A percentile compares a stretch with the other conserved stretches of the same genome.
phyloP scores from a whole-genome alignment of 2,113 vertebrate genomes.

The Leiothrix lutea region DNA sequence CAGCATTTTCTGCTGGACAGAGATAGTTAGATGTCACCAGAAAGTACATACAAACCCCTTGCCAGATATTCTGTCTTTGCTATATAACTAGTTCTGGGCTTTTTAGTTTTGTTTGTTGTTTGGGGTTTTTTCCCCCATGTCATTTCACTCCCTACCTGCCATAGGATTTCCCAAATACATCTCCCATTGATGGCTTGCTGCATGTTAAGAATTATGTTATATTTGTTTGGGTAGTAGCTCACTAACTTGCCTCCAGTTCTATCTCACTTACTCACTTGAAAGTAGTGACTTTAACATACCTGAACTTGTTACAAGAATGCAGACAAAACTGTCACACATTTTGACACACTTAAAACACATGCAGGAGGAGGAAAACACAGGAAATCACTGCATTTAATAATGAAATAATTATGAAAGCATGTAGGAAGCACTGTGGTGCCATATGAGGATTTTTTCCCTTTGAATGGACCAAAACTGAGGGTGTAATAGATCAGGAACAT shows the following conservation, averaged over 20 bases:
- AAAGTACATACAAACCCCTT: neutral
- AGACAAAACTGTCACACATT: neutral
- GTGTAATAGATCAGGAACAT: neutral
- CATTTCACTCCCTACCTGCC: neutral
- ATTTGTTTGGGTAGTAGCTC: neutral
- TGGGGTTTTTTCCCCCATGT: fast-evolving
- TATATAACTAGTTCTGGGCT: neutral
- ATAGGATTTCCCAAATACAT: neutral
- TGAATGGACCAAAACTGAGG: neutral
- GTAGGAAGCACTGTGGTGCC: neutral
- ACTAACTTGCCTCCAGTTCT: neutral
- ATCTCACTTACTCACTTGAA: neutral
- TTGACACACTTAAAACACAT: neutral
- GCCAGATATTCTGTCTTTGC: neutral
- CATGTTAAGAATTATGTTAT: neutral
- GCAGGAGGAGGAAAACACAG: neutral
- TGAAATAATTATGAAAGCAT: neutral
- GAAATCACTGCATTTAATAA: neutral
- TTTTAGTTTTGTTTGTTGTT: neutral
- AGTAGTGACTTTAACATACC: neutral
- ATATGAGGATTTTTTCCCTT: neutral
- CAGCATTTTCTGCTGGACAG: neutral
- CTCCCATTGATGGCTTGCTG: neutral
- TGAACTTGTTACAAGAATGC: neutral
- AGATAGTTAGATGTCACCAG: neutral